Percentiles rank a stretch among this genome's conserved stretches.
Conservation (phyloP, 2,888 invertebrate genomes). For the Cheilosia impressa region DNA sequence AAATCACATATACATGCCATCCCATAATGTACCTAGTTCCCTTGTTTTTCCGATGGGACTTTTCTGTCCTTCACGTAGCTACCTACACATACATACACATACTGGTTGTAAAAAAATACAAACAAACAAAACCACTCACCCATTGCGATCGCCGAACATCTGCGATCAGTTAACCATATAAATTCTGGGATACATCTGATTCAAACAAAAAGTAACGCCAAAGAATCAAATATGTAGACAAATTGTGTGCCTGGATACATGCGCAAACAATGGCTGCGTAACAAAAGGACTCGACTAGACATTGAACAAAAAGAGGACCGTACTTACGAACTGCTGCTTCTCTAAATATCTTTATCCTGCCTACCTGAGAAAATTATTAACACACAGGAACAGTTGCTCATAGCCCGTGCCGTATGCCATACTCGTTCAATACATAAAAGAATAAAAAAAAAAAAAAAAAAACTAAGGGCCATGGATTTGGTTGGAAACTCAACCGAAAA, state of each 20-base stretch:
- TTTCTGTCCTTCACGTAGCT: not conserved
- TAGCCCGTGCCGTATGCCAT: slow-evolving; percentile 55
- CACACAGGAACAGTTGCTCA: slow-evolving; percentile 28
- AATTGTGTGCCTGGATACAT: slow-evolving; percentile 32
- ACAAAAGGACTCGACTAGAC: slow-evolving; percentile 57
- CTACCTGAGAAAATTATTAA: slow-evolving; percentile 42
- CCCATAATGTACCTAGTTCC: too few species aligned
- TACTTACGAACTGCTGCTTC: slow-evolving; percentile 13
- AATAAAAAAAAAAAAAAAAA: not conserved
- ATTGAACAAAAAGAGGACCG: slow-evolving; percentile 27
- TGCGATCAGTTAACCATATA: slow-evolving; percentile 53
- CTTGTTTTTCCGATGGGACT: too few species aligned
- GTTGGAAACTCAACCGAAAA: slow-evolving; percentile 44
- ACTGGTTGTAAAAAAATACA: not conserved
- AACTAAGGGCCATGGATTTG: slow-evolving; percentile 24
- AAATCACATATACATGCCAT: too few species aligned
- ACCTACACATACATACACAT: not conserved
- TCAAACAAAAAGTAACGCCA: slow-evolving; percentile 17
- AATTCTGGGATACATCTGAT: slow-evolving; percentile 25
- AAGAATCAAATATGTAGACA: slow-evolving; percentile 16
- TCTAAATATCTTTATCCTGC: slow-evolving; percentile 18
- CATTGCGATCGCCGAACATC: slow-evolving; percentile 43
- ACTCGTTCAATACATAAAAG: slow-evolving; percentile 19
- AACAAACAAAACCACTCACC: slow-evolving; percentile 38
- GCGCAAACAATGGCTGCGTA: slow-evolving; percentile 42